Percentiles rank a stretch among this genome's conserved stretches.
Evolutionary conservation across 2,113 vertebrate genomes (phyloP).

Genomic region (Melanostigma gelatinosum): DNA sequence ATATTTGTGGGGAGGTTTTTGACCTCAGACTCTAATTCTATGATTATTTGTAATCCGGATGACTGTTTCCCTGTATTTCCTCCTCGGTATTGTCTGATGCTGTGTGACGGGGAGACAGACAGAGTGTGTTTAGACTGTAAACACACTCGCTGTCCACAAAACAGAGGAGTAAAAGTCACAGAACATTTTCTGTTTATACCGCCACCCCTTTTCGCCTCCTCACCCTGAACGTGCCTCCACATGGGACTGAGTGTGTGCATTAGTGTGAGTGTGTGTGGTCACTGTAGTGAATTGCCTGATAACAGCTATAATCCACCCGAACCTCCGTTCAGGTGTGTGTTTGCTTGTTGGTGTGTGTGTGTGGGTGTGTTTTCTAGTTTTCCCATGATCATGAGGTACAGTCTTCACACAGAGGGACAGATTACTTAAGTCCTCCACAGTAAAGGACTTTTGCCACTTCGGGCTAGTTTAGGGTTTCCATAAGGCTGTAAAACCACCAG

Average conservation of each 20-base stretch:
- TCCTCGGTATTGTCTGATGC: conserved; percentile 11
- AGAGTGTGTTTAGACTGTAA: conserved; percentile 64
- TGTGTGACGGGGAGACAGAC: conserved; percentile 31
- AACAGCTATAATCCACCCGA: conserved; percentile 8
- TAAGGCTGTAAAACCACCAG: conserved; percentile 5
- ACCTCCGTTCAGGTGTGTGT: conserved; percentile 15
- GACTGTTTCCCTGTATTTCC: conserved; percentile 6
- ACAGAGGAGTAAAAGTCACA: conserved; percentile 42
- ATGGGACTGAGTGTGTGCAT: conserved; percentile 12
- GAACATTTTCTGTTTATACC: conserved; percentile 67
- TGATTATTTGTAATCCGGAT: conserved; percentile 15
- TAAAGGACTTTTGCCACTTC: background rate
- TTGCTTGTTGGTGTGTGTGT: background rate
- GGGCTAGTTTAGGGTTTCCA: background rate
- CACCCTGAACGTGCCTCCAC: conserved; percentile 41
- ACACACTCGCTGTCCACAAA: conserved; percentile 54
- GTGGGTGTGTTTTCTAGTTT: background rate
- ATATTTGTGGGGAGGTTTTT: background rate
- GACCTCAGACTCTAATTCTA: background rate
- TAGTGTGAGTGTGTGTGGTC: background rate
- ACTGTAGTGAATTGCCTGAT: conserved; percentile 25
- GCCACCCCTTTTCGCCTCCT: conserved; percentile 13
- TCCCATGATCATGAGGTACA: background rate
- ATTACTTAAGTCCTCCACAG: background rate
- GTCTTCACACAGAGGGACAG: background rate